phyloP scores from a whole-genome alignment of 2,113 vertebrate genomes.

The Archocentrus centrarchus region DNA sequence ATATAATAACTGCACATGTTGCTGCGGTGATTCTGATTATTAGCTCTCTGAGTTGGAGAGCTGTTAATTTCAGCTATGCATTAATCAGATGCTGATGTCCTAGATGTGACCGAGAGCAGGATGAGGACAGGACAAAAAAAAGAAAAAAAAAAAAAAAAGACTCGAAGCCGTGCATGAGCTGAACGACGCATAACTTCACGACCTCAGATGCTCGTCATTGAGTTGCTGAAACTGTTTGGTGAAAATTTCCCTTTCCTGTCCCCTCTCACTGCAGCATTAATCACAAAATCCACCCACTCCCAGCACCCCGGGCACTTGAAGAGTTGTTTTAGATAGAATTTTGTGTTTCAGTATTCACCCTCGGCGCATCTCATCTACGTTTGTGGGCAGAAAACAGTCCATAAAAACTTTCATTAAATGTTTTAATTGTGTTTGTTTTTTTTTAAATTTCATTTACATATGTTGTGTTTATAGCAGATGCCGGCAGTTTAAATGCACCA shows the following conservation, averaged over 20 bases:
- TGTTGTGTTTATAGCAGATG: not conserved
- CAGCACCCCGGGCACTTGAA: constrained; percentile 5
- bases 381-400: not conserved
- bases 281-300: constrained; percentile 35
- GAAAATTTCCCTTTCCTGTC: not conserved
- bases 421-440: not conserved
- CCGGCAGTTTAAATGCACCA: not conserved
- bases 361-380: not conserved
- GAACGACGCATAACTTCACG: not conserved
- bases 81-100: constrained; percentile 44
- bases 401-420: not conserved
- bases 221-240: constrained; percentile 25
- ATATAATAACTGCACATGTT: constrained; percentile 35
- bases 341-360: not conserved
- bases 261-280: not conserved
- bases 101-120: constrained; percentile 11
- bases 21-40: constrained; percentile 44
- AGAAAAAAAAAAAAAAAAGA: not conserved
- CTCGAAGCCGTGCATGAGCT: not conserved
- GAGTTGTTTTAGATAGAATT: constrained; percentile 29
- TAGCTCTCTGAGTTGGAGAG: constrained; percentile 30
- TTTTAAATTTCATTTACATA: not conserved
- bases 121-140: constrained; percentile 4
- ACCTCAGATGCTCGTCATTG: constrained; percentile 4
- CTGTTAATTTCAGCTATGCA: constrained; percentile 40